A percentile compares a stretch with the other conserved stretches of the same genome.
These are phyloP conservation scores for Musca vetustissima DNA, from an alignment of 1,140 invertebrate genomes.

Conservation along the genomic window DNA sequence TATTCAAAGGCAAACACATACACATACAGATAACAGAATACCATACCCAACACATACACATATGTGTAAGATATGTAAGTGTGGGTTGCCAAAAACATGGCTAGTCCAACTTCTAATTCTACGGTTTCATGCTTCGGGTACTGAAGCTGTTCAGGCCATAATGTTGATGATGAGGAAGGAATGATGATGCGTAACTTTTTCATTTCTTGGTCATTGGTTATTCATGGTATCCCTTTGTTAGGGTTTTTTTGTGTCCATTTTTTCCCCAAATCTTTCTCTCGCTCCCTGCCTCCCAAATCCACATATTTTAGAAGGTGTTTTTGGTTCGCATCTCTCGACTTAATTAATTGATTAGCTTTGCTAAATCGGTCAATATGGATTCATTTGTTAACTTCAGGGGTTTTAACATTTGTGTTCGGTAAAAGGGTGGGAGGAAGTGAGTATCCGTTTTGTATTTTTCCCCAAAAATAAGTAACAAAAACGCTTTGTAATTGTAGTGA, in stretches of 20 bases:
- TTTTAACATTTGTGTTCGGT: background rate
- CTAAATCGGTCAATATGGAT: conserved; percentile 33
- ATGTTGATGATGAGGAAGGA: no score
- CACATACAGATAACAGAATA: background rate
- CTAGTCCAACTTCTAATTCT: no score
- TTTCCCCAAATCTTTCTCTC: no score
- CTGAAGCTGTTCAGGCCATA: no score
- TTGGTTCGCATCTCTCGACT: conserved; percentile 5
- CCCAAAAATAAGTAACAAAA: background rate
- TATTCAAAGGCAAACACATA: background rate
- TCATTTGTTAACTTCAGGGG: conserved; percentile 7
- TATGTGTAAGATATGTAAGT: no score
- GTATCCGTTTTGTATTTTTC: conserved; percentile 5
- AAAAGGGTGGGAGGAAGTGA: no score
- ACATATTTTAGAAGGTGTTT: background rate
- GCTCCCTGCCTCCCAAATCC: no score
- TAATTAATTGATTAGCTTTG: conserved; percentile 34
- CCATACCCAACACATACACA: background rate
- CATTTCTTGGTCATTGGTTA: background rate
- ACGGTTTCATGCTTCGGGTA: no score
- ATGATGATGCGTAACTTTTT: conserved; percentile 19
- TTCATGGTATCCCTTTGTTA: background rate
- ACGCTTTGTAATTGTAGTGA: background rate
- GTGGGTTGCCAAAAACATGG: no score
- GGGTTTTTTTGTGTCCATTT: background rate